phyloP scores from a whole-genome alignment of 2,888 invertebrate species.

The Antheraea assamensis region DNA sequence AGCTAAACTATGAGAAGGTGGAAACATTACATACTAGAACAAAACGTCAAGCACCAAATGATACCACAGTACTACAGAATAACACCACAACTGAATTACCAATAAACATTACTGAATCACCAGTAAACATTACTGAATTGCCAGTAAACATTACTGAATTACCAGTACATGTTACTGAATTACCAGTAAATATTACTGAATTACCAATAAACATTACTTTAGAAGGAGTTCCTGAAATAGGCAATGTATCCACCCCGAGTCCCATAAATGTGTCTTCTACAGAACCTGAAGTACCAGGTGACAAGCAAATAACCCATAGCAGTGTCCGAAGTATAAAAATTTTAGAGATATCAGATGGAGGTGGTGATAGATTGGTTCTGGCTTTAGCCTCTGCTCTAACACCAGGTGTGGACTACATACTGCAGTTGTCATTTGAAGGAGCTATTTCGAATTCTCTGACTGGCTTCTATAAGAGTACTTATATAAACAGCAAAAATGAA shows the following conservation, averaged over 20 bases:
- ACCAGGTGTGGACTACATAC: constrained; percentile 76
- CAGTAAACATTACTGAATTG: no score
- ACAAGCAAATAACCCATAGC: constrained; percentile 68
- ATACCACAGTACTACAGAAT: constrained; percentile 26
- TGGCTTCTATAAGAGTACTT: constrained; percentile 87
- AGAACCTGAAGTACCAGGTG: constrained; percentile 33
- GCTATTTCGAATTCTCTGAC: constrained; percentile 82
- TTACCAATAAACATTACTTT: constrained; percentile 29
- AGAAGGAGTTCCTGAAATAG: constrained; percentile 23
- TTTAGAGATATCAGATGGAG: constrained; percentile 50
- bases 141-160: no score
- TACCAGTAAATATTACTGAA: constrained; percentile 11
- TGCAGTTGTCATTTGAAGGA: constrained; percentile 81
- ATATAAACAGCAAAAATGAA: constrained; percentile 71
- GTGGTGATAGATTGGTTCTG: constrained; percentile 65
- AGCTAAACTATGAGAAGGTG: constrained; percentile 72
- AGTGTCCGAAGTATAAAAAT: constrained; percentile 64
- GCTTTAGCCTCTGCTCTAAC: constrained; percentile 64
- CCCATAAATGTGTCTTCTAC: constrained; percentile 27
- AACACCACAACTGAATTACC: constrained; percentile 24
- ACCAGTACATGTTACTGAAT: no score
- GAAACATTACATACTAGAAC: constrained; percentile 48
- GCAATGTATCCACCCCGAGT: constrained; percentile 26
- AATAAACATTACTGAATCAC: constrained; percentile 18
- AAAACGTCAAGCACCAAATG: constrained; percentile 46